phyloP scores from a whole-genome alignment of 2,113 vertebrate genomes.

The Casuarius casuarius region DNA sequence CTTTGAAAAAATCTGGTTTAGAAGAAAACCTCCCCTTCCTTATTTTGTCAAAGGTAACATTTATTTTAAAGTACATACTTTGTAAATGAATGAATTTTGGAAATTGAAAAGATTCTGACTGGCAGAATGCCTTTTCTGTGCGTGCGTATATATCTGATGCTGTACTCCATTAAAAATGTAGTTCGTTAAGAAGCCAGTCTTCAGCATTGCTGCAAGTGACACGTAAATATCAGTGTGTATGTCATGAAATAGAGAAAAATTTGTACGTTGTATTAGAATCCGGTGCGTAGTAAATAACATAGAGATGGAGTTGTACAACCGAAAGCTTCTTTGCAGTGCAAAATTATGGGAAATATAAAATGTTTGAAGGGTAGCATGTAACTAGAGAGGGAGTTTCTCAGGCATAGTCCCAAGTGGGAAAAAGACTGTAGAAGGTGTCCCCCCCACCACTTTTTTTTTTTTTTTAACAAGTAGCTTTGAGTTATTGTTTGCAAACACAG shows the following conservation, averaged over 20 bases:
- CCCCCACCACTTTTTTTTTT: neutral
- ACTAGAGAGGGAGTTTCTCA: slow-evolving; percentile 28
- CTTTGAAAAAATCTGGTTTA: slow-evolving; percentile 1
- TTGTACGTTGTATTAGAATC: neutral
- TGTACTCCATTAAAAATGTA: slow-evolving; percentile 43
- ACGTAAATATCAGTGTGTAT: neutral
- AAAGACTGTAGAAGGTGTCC: neutral
- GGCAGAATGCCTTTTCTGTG: slow-evolving; percentile 19
- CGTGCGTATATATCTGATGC: neutral
- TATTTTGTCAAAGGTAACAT: slow-evolving; percentile 17
- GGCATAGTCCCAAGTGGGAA: neutral
- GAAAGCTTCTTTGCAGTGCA: neutral
- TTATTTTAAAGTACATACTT: slow-evolving; percentile 1
- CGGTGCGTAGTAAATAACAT: neutral
- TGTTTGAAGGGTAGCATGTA: neutral
- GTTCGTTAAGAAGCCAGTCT: slow-evolving; percentile 62
- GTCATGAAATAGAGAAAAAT: neutral
- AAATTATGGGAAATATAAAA: slow-evolving; percentile 50
- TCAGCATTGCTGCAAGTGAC: neutral
- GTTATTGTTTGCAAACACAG: slow-evolving; percentile 28
- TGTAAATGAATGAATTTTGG: slow-evolving; percentile 48
- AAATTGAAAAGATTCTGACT: slow-evolving; percentile 43
- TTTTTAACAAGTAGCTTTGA: neutral
- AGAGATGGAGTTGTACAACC: neutral
- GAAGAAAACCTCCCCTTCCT: neutral